Conservation (phyloP, 2,797 vertebrate species). For the Pteropus rufus region DNA sequence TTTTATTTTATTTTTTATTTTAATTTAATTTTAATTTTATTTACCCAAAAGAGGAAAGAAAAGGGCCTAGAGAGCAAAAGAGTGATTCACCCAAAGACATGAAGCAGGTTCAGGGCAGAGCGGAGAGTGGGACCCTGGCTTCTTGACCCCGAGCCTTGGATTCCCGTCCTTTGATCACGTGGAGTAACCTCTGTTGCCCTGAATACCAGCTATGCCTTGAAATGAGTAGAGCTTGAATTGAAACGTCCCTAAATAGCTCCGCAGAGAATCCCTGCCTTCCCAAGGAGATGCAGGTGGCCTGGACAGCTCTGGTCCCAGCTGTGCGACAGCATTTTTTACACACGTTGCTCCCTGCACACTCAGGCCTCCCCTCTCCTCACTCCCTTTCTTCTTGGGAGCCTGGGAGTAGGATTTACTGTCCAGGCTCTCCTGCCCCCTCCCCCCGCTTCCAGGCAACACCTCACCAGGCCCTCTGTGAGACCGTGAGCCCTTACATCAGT, state of each 20-base stretch:
- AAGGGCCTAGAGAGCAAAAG: background rate
- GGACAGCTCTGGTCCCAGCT: background rate
- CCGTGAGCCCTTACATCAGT: background rate
- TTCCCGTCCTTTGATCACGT: background rate
- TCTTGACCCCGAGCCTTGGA: background rate
- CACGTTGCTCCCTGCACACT: rapidly evolving
- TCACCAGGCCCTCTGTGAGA: background rate
- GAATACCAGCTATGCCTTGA: background rate
- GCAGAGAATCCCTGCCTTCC: background rate
- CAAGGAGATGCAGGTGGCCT: background rate
- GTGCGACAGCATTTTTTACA: rapidly evolving
- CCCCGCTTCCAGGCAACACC: rapidly evolving
- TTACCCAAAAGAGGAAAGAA: background rate
- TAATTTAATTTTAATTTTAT: background rate
- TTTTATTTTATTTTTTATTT: background rate
- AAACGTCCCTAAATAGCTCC: background rate
- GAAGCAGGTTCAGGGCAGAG: background rate
- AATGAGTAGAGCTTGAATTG: background rate
- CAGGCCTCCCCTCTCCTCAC: rapidly evolving
- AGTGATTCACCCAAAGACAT: conserved; percentile 56
- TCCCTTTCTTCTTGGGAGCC: background rate
- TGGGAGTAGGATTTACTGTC: background rate
- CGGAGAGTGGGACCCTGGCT: background rate
- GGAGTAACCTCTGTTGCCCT: background rate
- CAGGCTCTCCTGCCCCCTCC: background rate